Evolutionary conservation across 2,113 vertebrate genomes (phyloP), one percentile per base, ranked within the genome.

Genomic region (Oreochromis niloticus): DNA sequence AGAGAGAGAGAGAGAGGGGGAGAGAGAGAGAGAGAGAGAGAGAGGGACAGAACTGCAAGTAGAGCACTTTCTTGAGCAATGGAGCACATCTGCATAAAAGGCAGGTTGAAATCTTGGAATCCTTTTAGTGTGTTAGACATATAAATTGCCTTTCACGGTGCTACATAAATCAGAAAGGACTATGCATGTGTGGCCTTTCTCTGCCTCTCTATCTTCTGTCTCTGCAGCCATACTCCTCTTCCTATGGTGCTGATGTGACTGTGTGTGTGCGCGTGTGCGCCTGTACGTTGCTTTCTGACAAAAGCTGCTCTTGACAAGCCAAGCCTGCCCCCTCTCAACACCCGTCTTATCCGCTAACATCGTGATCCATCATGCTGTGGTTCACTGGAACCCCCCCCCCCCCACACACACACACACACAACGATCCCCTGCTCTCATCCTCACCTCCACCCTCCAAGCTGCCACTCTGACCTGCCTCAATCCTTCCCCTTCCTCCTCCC

Each of bases 321-420:
- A 17, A 85, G 83, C 85, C 94, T 88, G 91, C 85, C 87, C 92
- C 89, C 81, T 94, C 85, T 91, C 88, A 89, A 92, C 91, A 87
- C 78, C 90, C 34, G 66, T 94, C 93, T 94, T 89, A 94, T 92
- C 92, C 32, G n/a, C 87, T 92, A 92, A 90, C 94, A 93, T 91
- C 83, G 89, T 94, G 92, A 94, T 96, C 92, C 90, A 95, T 95
- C 95, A 95, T 55, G 66, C 90, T 66, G 89, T 85, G 94, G 88
- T 90, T 94, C 89, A 81, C 81, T 79, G 82, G 57, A 80, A 43
- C 75, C 63, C 34, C 17, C 4, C 6, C 9, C 63, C 17, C 32
- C 2, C 27, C n/a, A n/a, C n/a, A 4, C 9, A 3, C 8, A 0
- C 32, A 13, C 63, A 84, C 71, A 73, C 79, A 52, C 83, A 43